Percentiles rank a stretch among this genome's conserved stretches.
phyloP scores from a whole-genome alignment of 2,797 vertebrate genomes.

The Sebastes ruberrimus region DNA sequence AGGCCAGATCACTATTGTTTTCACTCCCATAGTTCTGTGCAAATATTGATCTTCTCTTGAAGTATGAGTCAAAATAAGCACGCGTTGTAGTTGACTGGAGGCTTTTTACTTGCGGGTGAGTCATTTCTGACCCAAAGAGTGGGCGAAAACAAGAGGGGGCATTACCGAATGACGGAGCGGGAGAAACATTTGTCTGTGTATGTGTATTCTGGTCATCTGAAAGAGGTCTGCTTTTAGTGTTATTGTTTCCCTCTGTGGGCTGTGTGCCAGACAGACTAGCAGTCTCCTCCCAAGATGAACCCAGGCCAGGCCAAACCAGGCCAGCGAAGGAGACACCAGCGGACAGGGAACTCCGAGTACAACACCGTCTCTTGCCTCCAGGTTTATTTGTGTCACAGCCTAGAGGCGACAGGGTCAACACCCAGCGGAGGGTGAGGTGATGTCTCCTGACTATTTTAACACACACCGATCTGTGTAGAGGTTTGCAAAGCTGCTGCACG shows the following conservation, averaged over 20 bases:
- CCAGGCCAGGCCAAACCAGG: conserved; percentile 45
- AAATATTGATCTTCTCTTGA: conserved; percentile 83
- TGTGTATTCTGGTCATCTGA: conserved; percentile 63
- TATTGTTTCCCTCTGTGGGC: conserved; percentile 64
- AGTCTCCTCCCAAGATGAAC: conserved; percentile 54
- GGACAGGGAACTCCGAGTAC: conserved; percentile 47
- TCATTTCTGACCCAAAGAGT: conserved; percentile 66
- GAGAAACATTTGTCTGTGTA: conserved; percentile 42
- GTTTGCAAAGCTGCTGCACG: conserved; percentile 31
- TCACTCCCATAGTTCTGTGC: conserved; percentile 76
- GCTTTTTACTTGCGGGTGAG: conserved; percentile 70
- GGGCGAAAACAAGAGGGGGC: conserved; percentile 32
- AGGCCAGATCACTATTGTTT: conserved; percentile 80
- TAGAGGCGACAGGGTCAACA: conserved; percentile 43
- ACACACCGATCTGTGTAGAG: conserved; percentile 37
- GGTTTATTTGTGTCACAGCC: conserved; percentile 67
- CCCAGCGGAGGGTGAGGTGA: conserved; percentile 42
- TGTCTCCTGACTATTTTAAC: conserved; percentile 66
- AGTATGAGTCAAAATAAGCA: conserved; percentile 78
- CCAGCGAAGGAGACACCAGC: conserved; percentile 46
- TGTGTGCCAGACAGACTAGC: conserved; percentile 56
- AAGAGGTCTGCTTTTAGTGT: conserved; percentile 63
- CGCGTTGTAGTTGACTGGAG: conserved; percentile 62
- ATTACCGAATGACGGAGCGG: conserved; percentile 37
- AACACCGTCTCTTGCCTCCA: conserved; percentile 23